A percentile compares a stretch with the other conserved stretches of the same genome.
Conservation (phyloP, 2,888 invertebrate genomes). For the Lasioglossum vierecki region DNA sequence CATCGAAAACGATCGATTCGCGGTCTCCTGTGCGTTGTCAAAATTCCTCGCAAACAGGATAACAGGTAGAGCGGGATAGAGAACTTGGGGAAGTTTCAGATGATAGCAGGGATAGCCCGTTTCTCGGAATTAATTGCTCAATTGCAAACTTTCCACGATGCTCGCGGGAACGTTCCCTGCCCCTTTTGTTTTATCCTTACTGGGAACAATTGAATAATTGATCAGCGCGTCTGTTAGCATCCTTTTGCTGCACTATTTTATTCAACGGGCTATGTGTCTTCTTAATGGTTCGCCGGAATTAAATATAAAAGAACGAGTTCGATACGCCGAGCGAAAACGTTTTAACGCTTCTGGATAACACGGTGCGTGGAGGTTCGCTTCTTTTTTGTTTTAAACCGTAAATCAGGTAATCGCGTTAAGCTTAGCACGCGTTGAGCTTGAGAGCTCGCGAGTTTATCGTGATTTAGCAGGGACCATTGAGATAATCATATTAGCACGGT, state of each 20-base stretch:
- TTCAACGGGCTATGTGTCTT: neutral
- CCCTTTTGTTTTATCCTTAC: neutral
- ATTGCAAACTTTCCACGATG: neutral
- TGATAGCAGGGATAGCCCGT: slow-evolving; percentile 37
- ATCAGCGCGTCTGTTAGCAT: neutral
- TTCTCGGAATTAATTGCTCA: neutral
- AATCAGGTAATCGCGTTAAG: neutral
- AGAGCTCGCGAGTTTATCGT: neutral
- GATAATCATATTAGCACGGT: slow-evolving; percentile 7
- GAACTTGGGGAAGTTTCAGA: neutral
- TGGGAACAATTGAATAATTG: neutral
- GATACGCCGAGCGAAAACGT: neutral
- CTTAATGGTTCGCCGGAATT: neutral
- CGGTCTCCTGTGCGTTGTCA: slow-evolving; percentile 43
- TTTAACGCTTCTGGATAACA: neutral
- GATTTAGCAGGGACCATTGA: neutral
- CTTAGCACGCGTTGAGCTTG: neutral
- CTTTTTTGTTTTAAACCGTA: neutral
- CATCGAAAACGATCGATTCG: slow-evolving; percentile 49
- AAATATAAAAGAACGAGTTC: neutral
- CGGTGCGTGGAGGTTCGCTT: neutral
- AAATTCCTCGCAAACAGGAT: slow-evolving; percentile 30
- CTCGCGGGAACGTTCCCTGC: neutral
- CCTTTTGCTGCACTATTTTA: neutral
- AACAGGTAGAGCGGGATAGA: neutral